Base-by-base conservation (phyloP, 2,797 vertebrate species). In the Heterohyrax brucei region DNA sequence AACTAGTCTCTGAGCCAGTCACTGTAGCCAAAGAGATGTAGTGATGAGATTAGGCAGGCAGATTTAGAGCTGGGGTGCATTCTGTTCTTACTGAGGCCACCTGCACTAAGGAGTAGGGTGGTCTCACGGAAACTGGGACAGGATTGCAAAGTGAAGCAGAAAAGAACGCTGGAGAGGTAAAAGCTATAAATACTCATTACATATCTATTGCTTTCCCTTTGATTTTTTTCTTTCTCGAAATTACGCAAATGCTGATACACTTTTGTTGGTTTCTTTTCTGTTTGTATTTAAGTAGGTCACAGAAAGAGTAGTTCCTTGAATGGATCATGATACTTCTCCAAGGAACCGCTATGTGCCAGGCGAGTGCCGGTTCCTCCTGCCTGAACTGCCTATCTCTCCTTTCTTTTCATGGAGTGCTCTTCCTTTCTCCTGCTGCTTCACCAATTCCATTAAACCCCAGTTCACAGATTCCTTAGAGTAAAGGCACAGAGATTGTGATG, bases 401-500 rank as follows among this genome's bases (percentile, higher is more conserved):
- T 50, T 61, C 50, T 50, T 53, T 70, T 30, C 28, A 10, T 30
- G 30, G 24, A 62, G 5, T 24, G 2, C 18, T 59, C 19, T 53
- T 95, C 28, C 7, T 76, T 24, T 13, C 19, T 75, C 79, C 48
- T 64, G 1, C 18, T 77, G 48, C 68, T 77, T 28, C 9, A 79
- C 7, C 33, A 87, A 0, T 76, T 91, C 80, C 68, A 93, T 62
- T 70, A 68, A 87, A 80, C 46, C 4, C 24, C 72, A 44, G 16
- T 66, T 89, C 26, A 80, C 92, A 87, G 64, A 96, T 81, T 18
- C n/a, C 62, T 76, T 86, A 64, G 18, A 84, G 61, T 56, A 50
- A 87, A 85, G 13, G 33, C 62, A 39, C 50, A 82, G 73, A 89
- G 64, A 78, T 8, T 79, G 70, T 91, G 87, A 87, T 85, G 80